Base-by-base conservation (phyloP, 2,888 invertebrate genomes). In the Troides oblongomaculatus region DNA sequence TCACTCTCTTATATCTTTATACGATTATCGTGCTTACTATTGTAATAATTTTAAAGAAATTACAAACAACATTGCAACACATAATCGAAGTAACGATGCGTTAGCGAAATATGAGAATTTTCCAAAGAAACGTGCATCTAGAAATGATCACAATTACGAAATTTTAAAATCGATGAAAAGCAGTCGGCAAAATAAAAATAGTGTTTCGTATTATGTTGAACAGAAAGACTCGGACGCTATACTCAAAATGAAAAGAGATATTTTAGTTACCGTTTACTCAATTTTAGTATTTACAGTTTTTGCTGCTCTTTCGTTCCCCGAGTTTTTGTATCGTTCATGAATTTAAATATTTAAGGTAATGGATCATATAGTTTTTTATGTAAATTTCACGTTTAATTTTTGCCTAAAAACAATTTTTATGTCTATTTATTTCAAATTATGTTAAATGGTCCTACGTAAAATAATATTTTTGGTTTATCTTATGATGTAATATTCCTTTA, bases 191-290 rank as follows among this genome's bases (percentile, higher is more conserved):
- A 21, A 62, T 36, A 21, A 50, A 39, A 39, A 39, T n/a, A 25
- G 50, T n/a, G 43, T 18, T 18, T 1, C 18, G 14, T 6, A 50
- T 66, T 50, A n/a, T 23, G 46, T 62, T 0, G n/a, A 61, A 14
- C 50, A 65, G 10, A 71, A 71, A 64, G 64, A 82, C 36, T 80
- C 79, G 68, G 88, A 90, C 72, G 79, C 84, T 2, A 66, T 82
- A 56, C 72, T 90, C 66, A 89, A 84, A 79, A 81, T 90, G 71
- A 92, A 92, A 76, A 82, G 89, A 73, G 89, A 91, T 76, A 79
- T 92, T 73, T 77, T 92, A 70, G 88, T 92, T 21, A 89, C 90
- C 4, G 76, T 92, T 63, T 92, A 92, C 78, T 91, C 91, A 6
- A 81, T 92, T 75, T 79, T 92, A 67, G 89, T 90, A 39, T 78